Conservation (phyloP, 1,140 invertebrate genomes). For the Lutraria rhynchaena region DNA sequence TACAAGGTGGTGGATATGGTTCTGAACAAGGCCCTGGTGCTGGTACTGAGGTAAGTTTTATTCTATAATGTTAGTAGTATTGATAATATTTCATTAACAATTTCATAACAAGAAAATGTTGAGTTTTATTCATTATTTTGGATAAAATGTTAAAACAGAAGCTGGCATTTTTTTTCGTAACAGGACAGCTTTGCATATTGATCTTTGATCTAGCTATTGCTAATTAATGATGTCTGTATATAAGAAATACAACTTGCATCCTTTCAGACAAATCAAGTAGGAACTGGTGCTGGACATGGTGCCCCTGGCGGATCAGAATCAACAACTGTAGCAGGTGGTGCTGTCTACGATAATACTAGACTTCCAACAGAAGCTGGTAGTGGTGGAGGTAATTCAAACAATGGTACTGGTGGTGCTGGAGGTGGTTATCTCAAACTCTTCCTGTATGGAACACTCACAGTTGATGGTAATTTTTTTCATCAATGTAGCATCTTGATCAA, state of each 20-base stretch:
- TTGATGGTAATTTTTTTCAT: conserved; percentile 57
- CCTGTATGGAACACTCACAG: conserved; percentile 46
- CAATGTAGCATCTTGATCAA: background rate
- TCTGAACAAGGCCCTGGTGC: conserved; percentile 67
- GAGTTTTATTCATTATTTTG: no score
- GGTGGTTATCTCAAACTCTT: conserved; percentile 69
- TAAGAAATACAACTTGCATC: no score
- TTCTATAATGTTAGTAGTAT: background rate
- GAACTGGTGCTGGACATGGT: conserved; percentile 72
- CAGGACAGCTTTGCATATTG: no score
- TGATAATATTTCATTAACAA: no score
- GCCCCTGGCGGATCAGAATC: conserved; percentile 64
- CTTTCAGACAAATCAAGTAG: conserved; percentile 48
- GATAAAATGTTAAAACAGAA: no score
- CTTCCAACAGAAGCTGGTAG: conserved; percentile 65
- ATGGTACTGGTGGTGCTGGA: conserved; percentile 69
- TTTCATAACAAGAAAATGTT: no score
- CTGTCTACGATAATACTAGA: conserved; percentile 66
- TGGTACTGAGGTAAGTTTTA: conserved; percentile 47
- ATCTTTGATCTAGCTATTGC: no score
- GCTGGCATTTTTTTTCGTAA: no score
- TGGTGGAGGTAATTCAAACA: conserved; percentile 68
- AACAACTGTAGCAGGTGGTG: conserved; percentile 57
- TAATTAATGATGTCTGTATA: no score
- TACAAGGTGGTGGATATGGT: conserved; percentile 66